A percentile compares a stretch with the other conserved stretches of the same genome.
Evolutionary conservation across 2,888 invertebrate species (phyloP).

Genomic region (Melanotus villosus): DNA sequence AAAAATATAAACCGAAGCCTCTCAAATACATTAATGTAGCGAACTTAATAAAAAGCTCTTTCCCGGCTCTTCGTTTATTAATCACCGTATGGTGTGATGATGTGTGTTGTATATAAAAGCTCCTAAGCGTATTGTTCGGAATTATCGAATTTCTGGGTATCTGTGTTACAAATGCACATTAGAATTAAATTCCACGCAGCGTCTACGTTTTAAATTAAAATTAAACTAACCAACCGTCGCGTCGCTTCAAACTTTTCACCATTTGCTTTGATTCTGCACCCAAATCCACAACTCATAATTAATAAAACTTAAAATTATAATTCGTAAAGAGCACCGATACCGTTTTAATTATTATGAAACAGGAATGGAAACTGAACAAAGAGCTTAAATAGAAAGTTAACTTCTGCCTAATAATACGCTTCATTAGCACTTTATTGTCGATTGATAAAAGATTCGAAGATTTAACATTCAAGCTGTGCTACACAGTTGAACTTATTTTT

Average conservation of each 20-base stretch:
- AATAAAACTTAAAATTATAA: conserved; percentile 42
- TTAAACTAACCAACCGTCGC: conserved; percentile 21
- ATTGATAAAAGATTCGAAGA: conserved; percentile 19
- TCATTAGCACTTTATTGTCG: conserved; percentile 30
- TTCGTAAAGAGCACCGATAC: conserved; percentile 27
- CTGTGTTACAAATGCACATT: conserved; percentile 9
- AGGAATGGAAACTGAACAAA: conserved; percentile 18
- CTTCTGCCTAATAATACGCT: conserved; percentile 24
- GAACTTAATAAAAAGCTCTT: conserved; percentile 4
- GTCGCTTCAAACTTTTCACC: conserved; percentile 27
- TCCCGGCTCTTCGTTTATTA: not conserved
- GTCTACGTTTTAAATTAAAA: conserved; percentile 18
- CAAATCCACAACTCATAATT: conserved; percentile 33
- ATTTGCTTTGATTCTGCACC: conserved; percentile 26
- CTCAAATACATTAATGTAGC: not conserved
- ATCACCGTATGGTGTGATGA: not conserved
- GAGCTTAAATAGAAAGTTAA: conserved; percentile 24
- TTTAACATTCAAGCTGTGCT: conserved; percentile 7
- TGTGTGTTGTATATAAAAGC: not conserved
- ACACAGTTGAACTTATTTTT: not conserved
- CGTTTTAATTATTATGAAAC: conserved; percentile 36
- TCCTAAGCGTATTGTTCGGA: not conserved
- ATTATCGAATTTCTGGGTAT: conserved; percentile 14
- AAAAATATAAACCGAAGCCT: conserved; percentile 6
- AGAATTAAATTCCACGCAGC: conserved; percentile 4